Evolutionary conservation across 2,113 vertebrate species (phyloP).

Genomic region (Oncorhynchus gorbuscha): DNA sequence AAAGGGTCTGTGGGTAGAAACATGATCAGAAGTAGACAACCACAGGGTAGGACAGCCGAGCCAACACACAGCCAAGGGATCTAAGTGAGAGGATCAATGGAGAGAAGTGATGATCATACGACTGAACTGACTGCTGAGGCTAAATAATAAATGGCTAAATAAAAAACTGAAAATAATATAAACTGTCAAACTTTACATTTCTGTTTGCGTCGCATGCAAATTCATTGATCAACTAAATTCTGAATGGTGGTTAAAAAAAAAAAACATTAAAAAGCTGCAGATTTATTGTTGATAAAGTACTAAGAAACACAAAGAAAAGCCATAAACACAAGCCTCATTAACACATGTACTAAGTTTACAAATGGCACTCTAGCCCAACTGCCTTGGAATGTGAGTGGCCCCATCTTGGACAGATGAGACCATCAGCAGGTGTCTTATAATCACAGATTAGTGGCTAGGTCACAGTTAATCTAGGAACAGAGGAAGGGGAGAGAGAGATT

Average conservation of each 20-base stretch:
- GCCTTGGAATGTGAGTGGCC: neutral
- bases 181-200: neutral
- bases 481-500: neutral
- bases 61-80: neutral
- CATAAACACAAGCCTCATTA: too few species aligned
- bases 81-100: neutral
- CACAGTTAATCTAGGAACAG: constrained; percentile 20
- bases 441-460: constrained; percentile 18
- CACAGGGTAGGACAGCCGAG: neutral
- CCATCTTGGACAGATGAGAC: constrained; percentile 11
- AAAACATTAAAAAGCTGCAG: too few species aligned
- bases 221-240: too few species aligned
- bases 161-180: neutral
- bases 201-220: too few species aligned
- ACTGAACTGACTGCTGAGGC: neutral
- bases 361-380: neutral
- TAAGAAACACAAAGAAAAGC: too few species aligned
- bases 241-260: too few species aligned
- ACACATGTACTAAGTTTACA: too few species aligned
- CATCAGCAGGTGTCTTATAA: neutral
- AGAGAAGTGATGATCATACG: neutral
- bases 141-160: neutral
- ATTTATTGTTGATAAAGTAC: too few species aligned
- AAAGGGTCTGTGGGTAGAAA: constrained; percentile 80
- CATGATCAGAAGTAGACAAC: neutral